Percentiles rank a stretch among this genome's conserved stretches.
Conservation (phyloP, 2,888 invertebrate genomes). For the Panzeria rudis region DNA sequence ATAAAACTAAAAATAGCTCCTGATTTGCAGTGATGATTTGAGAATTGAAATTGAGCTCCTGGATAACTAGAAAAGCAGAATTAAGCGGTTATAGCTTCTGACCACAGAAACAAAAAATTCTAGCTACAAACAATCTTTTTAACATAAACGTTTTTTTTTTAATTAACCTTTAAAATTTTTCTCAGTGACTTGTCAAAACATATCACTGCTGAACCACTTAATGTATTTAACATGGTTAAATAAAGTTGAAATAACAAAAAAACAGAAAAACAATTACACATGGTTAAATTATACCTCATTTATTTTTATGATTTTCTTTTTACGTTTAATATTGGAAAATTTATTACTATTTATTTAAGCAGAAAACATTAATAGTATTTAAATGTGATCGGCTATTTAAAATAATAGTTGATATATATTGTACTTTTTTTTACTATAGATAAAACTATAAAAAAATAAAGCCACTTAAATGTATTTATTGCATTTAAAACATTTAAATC, state of each 20-base stretch:
- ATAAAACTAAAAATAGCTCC: too few relatives aligned
- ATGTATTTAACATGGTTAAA: constrained; percentile 37
- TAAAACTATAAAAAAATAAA: constrained; percentile 23
- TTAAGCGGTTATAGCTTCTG: too few relatives aligned
- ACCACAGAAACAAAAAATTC: too few relatives aligned
- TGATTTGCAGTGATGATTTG: too few relatives aligned
- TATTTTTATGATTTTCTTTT: constrained; percentile 51
- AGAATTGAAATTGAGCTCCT: too few relatives aligned
- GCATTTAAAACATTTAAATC: constrained; percentile 28
- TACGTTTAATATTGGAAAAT: constrained; percentile 39
- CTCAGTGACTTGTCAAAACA: constrained; percentile 21
- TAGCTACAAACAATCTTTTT: too few relatives aligned
- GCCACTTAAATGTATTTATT: constrained; percentile 46
- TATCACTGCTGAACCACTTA: constrained; percentile 9
- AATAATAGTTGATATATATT: constrained; percentile 35
- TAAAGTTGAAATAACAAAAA: constrained; percentile 8
- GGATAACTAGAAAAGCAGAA: too few relatives aligned
- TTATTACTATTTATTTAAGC: constrained; percentile 64
- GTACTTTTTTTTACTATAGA: not conserved
- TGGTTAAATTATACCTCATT: constrained; percentile 52
- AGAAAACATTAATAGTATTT: constrained; percentile 64
- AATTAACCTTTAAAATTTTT: constrained; percentile 3
- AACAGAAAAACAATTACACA: constrained; percentile 56
- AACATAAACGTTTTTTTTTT: too few relatives aligned
- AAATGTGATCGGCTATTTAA: constrained; percentile 44